A percentile compares a stretch with the other conserved stretches of the same genome.
These are phyloP conservation scores for Poliocrania exsul DNA, from an alignment of 2,797 vertebrate species.

Conservation along the genomic window DNA sequence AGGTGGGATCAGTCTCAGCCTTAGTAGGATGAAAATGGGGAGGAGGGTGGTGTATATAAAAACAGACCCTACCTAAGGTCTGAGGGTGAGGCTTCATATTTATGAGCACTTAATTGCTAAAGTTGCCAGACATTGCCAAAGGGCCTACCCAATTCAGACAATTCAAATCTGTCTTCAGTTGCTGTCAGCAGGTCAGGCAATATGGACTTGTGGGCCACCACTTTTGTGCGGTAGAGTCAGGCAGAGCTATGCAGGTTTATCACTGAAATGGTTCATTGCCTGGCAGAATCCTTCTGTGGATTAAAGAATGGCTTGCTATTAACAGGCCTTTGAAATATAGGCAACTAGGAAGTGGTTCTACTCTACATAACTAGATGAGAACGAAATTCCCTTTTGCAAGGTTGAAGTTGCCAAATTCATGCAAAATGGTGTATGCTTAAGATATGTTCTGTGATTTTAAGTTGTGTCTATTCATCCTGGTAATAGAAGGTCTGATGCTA, in stretches of 20 bases:
- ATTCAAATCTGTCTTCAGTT: not conserved
- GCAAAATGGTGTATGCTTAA: fast-evolving
- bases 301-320: not conserved
- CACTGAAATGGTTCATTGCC: not conserved
- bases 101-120: not conserved
- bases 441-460: not conserved
- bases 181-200: not conserved
- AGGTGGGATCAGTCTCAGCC: not conserved
- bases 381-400: not conserved
- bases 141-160: not conserved
- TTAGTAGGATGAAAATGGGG: not conserved
- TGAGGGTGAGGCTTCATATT: not conserved
- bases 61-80: not conserved
- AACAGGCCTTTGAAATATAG: not conserved
- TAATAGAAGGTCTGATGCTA: not conserved
- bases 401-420: not conserved
- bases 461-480: not conserved
- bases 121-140: not conserved
- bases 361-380: not conserved
- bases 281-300: not conserved
- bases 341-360: not conserved
- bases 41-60: not conserved
- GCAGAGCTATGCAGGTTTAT: not conserved
- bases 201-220: not conserved
- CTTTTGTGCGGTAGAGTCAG: not conserved